phyloP scores from a whole-genome alignment of 1,140 invertebrate species.

The Anadara kagoshimensis region DNA sequence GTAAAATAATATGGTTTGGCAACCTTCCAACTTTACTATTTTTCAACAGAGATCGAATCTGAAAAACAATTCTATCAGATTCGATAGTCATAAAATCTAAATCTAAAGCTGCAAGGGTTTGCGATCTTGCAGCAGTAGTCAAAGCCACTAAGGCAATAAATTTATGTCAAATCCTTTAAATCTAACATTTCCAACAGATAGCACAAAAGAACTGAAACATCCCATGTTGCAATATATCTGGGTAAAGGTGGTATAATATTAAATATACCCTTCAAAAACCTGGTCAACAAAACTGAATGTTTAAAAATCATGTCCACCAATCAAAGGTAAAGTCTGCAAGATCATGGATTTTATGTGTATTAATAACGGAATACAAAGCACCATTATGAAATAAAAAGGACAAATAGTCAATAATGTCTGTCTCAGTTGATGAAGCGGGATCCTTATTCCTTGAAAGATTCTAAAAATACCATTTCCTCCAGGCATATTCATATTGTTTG shows the following conservation, averaged over 20 bases:
- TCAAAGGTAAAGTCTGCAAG: constrained; percentile 20
- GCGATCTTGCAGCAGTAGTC: constrained; percentile 22
- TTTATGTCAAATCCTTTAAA: constrained; percentile 35
- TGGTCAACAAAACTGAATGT: constrained; percentile 13
- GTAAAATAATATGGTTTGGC: background rate
- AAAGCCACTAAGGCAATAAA: constrained; percentile 18
- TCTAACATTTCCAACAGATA: constrained; percentile 10
- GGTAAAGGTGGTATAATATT: constrained; percentile 33
- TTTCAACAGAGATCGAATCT: constrained; percentile 8
- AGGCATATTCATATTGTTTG: constrained; percentile 25
- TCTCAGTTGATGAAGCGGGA: constrained; percentile 24
- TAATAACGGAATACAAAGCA: constrained; percentile 26
- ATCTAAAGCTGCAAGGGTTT: constrained; percentile 25
- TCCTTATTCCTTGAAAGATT: constrained; percentile 9
- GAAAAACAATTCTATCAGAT: background rate
- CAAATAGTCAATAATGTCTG: constrained; percentile 7
- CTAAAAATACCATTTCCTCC: constrained; percentile 31
- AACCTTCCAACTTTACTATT: constrained; percentile 1
- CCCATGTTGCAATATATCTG: constrained; percentile 31
- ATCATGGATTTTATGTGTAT: constrained; percentile 24
- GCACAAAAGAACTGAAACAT: constrained; percentile 35
- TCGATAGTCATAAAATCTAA: constrained; percentile 14
- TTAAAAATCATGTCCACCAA: too few species aligned
- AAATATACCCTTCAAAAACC: constrained; percentile 40
- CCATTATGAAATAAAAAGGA: too few species aligned